Conservation (phyloP, 2,888 invertebrate genomes). For the Cheiracanthium punctorium region DNA sequence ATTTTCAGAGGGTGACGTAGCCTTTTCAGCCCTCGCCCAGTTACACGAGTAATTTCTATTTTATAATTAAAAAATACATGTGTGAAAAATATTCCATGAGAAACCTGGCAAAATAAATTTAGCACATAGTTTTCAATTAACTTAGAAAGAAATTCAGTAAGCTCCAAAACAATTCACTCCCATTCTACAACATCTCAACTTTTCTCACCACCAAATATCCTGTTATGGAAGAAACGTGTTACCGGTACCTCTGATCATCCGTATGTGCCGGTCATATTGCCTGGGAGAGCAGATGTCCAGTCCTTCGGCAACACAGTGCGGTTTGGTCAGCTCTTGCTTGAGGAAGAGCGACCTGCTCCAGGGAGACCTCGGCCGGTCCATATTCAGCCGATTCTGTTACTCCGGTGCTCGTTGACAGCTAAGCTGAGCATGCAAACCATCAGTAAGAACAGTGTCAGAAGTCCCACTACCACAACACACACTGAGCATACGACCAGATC, state of each 20-base stretch:
- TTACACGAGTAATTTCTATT: no score
- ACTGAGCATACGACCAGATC: conserved; percentile 60
- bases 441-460: conserved; percentile 57
- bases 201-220: no score
- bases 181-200: no score
- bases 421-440: conserved; percentile 62
- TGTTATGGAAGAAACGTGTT: background rate
- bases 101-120: no score
- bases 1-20: no score
- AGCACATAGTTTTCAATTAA: no score
- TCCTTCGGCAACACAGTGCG: conserved; percentile 34
- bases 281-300: conserved; percentile 54
- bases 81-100: no score
- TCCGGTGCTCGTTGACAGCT: conserved; percentile 55
- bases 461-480: conserved; percentile 60
- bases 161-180: no score
- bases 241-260: conserved; percentile 44
- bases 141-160: no score
- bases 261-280: conserved; percentile 63
- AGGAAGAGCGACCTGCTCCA: conserved; percentile 50
- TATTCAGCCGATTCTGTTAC: conserved; percentile 2
- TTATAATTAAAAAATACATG: no score
- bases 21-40: no score
- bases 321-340: conserved; percentile 33
- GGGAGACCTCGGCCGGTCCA: conserved; percentile 50